Percentiles rank a stretch among this genome's conserved stretches.
Evolutionary conservation across 2,888 invertebrate genomes (phyloP).

Genomic region (Amphiduros pacificus): DNA sequence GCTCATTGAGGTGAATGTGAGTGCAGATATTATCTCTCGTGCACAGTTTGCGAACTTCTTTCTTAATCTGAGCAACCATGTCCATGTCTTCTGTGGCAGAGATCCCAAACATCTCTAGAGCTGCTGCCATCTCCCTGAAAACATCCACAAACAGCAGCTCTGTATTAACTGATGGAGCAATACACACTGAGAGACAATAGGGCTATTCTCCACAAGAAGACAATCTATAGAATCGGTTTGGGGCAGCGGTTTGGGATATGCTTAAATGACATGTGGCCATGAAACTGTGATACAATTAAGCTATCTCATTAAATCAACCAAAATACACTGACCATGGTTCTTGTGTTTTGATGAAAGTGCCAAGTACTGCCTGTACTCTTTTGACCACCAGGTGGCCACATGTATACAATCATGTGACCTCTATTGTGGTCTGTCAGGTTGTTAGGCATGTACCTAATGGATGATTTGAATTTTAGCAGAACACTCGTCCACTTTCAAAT

Average conservation of each 20-base stretch:
- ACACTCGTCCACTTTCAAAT: too few relatives aligned
- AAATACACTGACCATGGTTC: too few relatives aligned
- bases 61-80: constrained; percentile 56
- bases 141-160: background rate
- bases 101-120: constrained; percentile 48
- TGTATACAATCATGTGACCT: too few relatives aligned
- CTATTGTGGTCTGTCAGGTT: too few relatives aligned
- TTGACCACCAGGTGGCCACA: too few relatives aligned
- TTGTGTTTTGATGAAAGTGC: too few relatives aligned
- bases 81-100: constrained; percentile 55
- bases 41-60: constrained; percentile 54
- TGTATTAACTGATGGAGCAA: background rate
- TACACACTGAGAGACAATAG: background rate
- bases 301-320: too few relatives aligned
- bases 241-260: background rate
- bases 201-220: background rate
- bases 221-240: background rate
- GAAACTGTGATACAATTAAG: too few relatives aligned
- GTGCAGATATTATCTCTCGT: constrained; percentile 48
- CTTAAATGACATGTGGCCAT: too few relatives aligned
- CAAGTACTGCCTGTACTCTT: too few relatives aligned
- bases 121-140: constrained; percentile 51
- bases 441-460: too few relatives aligned
- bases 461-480: too few relatives aligned
- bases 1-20: constrained; percentile 50